These are phyloP conservation scores for Phylloscopus trochiloides DNA, from an alignment of 2,113 vertebrate species.

Conservation along the genomic window DNA sequence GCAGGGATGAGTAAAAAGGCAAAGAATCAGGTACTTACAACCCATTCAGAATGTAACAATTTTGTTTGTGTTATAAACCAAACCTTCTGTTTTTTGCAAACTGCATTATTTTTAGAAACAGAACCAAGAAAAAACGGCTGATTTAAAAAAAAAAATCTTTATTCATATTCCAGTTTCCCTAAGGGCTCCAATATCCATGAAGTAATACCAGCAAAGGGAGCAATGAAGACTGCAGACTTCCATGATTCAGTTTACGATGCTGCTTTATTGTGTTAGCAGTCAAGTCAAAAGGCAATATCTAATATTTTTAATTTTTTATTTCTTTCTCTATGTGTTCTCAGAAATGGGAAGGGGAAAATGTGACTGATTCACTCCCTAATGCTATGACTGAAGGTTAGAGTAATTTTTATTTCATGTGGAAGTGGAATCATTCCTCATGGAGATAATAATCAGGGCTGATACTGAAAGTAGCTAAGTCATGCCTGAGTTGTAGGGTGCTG, in stretches of 20 bases:
- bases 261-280: conserved; percentile 76
- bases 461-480: not conserved
- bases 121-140: conserved; percentile 71
- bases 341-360: conserved; percentile 30
- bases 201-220: conserved; percentile 80
- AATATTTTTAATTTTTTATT: conserved; percentile 76
- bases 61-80: conserved; percentile 91
- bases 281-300: conserved; percentile 72
- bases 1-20: conserved; percentile 96
- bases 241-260: conserved; percentile 69
- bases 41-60: conserved; percentile 91
- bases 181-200: conserved; percentile 85
- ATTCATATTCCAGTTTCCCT: conserved; percentile 93
- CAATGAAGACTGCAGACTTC: conserved; percentile 72
- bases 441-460: conserved; percentile 31
- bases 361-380: conserved; percentile 12
- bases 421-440: not conserved
- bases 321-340: conserved; percentile 19
- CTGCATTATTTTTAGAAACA: conserved; percentile 88
- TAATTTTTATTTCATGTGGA: conserved; percentile 36
- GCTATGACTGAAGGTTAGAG: conserved; percentile 24
- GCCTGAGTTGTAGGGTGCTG: not conserved
- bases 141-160: conserved; percentile 84
- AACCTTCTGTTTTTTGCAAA: conserved; percentile 90
- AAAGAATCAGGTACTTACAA: conserved; percentile 99